Evolutionary conservation across 2,113 vertebrate species (phyloP), one percentile per base, ranked within the genome.

Genomic region (Sitta europaea): DNA sequence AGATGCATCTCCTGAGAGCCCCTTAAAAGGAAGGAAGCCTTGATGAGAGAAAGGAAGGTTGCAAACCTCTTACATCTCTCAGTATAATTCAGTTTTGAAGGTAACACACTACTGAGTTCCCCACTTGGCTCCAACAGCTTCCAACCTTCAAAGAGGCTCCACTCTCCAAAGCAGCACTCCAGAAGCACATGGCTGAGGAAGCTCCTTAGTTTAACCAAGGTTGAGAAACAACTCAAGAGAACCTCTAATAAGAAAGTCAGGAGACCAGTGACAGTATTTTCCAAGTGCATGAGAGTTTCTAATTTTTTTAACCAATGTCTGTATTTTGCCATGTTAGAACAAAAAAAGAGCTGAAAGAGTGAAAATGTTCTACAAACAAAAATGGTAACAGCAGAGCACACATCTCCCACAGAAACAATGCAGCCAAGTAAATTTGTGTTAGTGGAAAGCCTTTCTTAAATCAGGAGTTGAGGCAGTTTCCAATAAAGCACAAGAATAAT

Each of bases 401-500:
- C 12, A 51, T 5, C 20, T 58, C 25, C 50, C 0, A 0, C 33
- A 77, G 29, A 68, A 89, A 66, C 13, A 54, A 86, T 5, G 4
- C 4, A 20, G 36, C 25, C 28, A 67, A 82, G 77, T n/a, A 82
- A 63, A 88, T 1, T 2, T 0, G 16, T 79, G 19, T 29, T 84
- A 74, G 74, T 1, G 50, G 21, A 89, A 92, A 89, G 18, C 13
- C 29, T 20, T 50, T 62, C 51, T 76, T 58, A 84, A 74, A 77
- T 33, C 16, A 80, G 33, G 45, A 90, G 20, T 2, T 50, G 28
- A 76, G 33, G n/a, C 36, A 53, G 28, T 53, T 92, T 78, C 36
- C n/a, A 76, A 19, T 15, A 58, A 83, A 70, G 51, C 22, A 6
- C 25, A 88, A 36, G 33, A 76, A 68, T 20, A 0, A 0, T 16